Base-by-base conservation (phyloP, 2,888 invertebrate genomes). In the Philonicus albiceps region DNA sequence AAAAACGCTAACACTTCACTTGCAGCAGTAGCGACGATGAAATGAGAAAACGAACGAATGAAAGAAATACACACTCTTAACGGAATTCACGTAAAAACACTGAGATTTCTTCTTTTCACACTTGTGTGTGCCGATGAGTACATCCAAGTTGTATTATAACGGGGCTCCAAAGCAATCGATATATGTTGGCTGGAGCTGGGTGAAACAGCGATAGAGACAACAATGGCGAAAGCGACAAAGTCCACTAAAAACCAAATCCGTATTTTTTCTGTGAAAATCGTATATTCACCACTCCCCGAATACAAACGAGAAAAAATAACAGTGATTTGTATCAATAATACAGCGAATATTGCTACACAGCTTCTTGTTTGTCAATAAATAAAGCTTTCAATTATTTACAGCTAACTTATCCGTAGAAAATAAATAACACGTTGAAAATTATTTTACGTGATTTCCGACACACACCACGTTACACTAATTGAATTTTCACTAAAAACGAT, bases 381-480 rank as follows among this genome's bases (percentile, higher is more conserved):
- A 76, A 76, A 76, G 76, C 80, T 80, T 49, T 80, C 53, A 22
- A 30, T 53, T 80, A 30, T 80, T 80, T 53, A 80, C 80, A 53
- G 16, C 53, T 76, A 37, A 37, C 76, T 76, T 76, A 64, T 64
- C 27, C 64, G 64, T 76, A 76, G 19, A 19, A 76, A 76, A 76
- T 37, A 76, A 76, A 76, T 31, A 76, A 76, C 34, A 40, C 40
- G 76, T 76, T 76, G 76, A 76, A 64, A 64, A 76, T 76, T 76
- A 76, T 76, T 76, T 76, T 40, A 19, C 76, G 76, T 76, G 76
- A 76, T 19, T 76, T 80, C 30, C 80, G 31, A 53, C 53, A 30
- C 64, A 64, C 53, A 53, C 80, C 53, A 53, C 80, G 49, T 80
- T 31, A 80, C 80, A 80, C 80, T 80, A 80, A 80, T 80, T 64